These are phyloP conservation scores for Pholis gunnellus DNA, from an alignment of 2,113 vertebrate genomes.

Conservation along the genomic window DNA sequence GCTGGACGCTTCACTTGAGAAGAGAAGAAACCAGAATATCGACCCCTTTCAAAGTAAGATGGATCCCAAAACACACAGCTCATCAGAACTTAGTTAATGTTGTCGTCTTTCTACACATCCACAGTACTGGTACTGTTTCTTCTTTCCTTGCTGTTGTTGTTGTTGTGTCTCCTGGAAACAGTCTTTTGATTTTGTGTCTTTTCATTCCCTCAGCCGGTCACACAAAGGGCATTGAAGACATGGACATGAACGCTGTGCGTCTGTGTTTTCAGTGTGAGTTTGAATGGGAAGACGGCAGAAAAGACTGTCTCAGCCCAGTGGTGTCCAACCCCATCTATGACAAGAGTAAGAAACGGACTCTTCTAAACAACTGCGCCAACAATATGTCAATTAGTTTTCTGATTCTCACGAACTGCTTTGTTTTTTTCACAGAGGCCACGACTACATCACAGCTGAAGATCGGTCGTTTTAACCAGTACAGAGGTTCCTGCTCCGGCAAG, in stretches of 20 bases:
- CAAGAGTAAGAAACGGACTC: slow-evolving; percentile 87
- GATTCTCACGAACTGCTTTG: slow-evolving; percentile 21
- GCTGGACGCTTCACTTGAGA: slow-evolving; percentile 89
- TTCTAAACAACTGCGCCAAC: background rate
- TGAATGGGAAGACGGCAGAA: slow-evolving; percentile 82
- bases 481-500: slow-evolving; percentile 87
- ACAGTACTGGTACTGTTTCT: background rate
- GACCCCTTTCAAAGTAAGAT: slow-evolving; percentile 92
- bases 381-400: background rate
- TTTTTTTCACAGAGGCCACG: slow-evolving; percentile 87
- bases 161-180: background rate
- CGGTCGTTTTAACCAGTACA: slow-evolving; percentile 88
- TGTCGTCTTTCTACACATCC: background rate
- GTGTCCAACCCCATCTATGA: slow-evolving; percentile 93
- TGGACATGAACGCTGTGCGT: slow-evolving; percentile 95
- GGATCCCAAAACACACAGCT: background rate
- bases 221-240: slow-evolving; percentile 93
- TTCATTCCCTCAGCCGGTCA: slow-evolving; percentile 84
- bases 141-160: background rate
- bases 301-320: slow-evolving; percentile 84
- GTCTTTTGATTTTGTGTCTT: slow-evolving; percentile 1
- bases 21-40: slow-evolving; percentile 89
- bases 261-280: slow-evolving; percentile 94
- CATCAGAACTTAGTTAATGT: background rate
- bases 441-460: slow-evolving; percentile 95